Conservation (phyloP, 2,888 invertebrate genomes). For the Idaea aversata region DNA sequence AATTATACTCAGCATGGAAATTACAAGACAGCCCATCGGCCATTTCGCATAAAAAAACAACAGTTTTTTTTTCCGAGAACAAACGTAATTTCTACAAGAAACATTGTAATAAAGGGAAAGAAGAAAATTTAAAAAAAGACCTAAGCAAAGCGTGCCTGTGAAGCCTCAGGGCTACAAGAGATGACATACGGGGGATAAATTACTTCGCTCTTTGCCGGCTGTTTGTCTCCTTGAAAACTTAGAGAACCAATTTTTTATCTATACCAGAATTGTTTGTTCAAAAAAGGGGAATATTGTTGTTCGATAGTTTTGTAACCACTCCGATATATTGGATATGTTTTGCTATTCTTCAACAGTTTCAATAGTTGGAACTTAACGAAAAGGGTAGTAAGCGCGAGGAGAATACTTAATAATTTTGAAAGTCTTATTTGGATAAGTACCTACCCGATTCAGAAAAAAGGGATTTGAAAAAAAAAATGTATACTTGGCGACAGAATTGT, state of each 20-base stretch:
- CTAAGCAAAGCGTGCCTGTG: slow-evolving; percentile 4
- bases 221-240: slow-evolving; percentile 38
- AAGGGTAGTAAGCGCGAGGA: neutral
- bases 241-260: slow-evolving; percentile 39
- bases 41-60: neutral
- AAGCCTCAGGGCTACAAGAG: slow-evolving; percentile 37
- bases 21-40: neutral
- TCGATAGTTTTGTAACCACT: slow-evolving; percentile 47
- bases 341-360: slow-evolving; percentile 1
- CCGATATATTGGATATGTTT: slow-evolving; percentile 39
- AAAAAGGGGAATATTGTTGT: slow-evolving; percentile 44
- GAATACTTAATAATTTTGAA: neutral
- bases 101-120: neutral
- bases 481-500: neutral
- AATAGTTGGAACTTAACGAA: neutral
- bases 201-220: slow-evolving; percentile 47
- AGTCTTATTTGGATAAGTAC: neutral
- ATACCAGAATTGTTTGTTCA: slow-evolving; percentile 44
- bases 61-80: neutral
- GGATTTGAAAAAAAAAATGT: neutral
- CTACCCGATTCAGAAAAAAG: neutral
- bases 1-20: neutral
- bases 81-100: slow-evolving; percentile 1
- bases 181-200: slow-evolving; percentile 61
- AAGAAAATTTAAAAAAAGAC: neutral